These are phyloP conservation scores for Elysia chlorotica DNA, from an alignment of 1,140 invertebrate species.

Conservation along the genomic window DNA sequence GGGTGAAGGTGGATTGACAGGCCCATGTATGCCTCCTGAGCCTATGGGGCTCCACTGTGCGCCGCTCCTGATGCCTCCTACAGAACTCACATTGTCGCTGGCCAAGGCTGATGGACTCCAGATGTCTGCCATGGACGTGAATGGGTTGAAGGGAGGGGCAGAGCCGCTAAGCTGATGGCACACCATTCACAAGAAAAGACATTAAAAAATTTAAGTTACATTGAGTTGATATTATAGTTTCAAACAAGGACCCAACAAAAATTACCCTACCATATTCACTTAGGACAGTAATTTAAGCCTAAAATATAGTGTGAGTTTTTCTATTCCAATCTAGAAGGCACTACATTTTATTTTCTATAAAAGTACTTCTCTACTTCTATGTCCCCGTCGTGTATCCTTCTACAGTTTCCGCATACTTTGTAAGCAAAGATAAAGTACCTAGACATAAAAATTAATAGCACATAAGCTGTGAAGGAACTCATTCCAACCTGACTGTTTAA, in stretches of 20 bases:
- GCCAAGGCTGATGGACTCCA: conserved; percentile 44
- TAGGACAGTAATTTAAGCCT: not conserved
- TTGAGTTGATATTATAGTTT: no score
- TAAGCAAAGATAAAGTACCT: no score
- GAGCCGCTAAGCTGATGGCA: not conserved
- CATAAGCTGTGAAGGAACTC: no score
- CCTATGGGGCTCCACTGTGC: not conserved
- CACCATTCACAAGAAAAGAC: not conserved
- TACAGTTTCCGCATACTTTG: no score
- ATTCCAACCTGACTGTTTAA: no score
- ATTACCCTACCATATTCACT: not conserved
- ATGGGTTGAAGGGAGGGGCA: conserved; percentile 42
- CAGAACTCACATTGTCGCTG: not conserved
- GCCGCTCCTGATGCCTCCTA: not conserved
- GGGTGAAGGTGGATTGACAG: not conserved
- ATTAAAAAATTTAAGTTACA: not conserved
- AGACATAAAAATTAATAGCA: no score
- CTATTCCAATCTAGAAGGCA: no score
- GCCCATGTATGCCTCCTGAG: not conserved
- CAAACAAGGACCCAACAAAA: no score
- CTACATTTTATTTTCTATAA: no score
- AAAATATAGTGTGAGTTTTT: no score
- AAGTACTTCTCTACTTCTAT: no score
- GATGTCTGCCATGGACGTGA: conserved; percentile 43
- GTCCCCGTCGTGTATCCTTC: no score